phyloP scores from a whole-genome alignment of 1,140 invertebrate species.

The Pygmarrhopalites habei region DNA sequence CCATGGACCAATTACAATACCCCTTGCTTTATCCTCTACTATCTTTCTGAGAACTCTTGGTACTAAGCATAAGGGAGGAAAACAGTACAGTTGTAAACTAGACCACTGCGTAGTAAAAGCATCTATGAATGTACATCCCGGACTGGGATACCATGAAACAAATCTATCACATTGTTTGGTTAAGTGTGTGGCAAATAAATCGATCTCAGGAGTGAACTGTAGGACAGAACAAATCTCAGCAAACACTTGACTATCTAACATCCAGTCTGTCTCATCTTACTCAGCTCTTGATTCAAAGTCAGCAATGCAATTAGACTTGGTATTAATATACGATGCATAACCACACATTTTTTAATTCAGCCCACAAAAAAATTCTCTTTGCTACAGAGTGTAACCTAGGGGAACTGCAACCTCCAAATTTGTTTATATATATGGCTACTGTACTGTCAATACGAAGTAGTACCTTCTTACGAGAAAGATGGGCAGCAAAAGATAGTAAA shows the following conservation, averaged over 20 bases:
- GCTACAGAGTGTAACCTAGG: neutral
- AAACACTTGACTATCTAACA: neutral
- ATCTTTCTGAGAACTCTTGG: constrained; percentile 2
- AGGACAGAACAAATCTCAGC: neutral
- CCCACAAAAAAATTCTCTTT: neutral
- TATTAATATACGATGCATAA: constrained; percentile 11
- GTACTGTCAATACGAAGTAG: constrained; percentile 18
- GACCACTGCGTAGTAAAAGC: constrained; percentile 6
- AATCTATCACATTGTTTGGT: constrained; percentile 9
- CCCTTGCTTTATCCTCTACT: neutral
- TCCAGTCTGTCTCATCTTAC: neutral
- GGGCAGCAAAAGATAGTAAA: neutral
- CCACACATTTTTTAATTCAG: neutral
- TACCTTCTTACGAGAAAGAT: neutral
- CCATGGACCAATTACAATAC: neutral
- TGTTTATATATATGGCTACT: constrained; percentile 24
- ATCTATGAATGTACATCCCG: neutral
- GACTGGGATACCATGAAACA: constrained; percentile 5
- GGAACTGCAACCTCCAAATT: constrained; percentile 1
- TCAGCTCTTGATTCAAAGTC: no score
- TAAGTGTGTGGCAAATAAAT: no score
- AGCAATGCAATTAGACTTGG: no score
- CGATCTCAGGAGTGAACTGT: no score
- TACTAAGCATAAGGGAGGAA: constrained; percentile 13
- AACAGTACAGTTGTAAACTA: constrained; percentile 1